Conservation (phyloP, 2,113 vertebrate species). For the Donacobius atricapilla region DNA sequence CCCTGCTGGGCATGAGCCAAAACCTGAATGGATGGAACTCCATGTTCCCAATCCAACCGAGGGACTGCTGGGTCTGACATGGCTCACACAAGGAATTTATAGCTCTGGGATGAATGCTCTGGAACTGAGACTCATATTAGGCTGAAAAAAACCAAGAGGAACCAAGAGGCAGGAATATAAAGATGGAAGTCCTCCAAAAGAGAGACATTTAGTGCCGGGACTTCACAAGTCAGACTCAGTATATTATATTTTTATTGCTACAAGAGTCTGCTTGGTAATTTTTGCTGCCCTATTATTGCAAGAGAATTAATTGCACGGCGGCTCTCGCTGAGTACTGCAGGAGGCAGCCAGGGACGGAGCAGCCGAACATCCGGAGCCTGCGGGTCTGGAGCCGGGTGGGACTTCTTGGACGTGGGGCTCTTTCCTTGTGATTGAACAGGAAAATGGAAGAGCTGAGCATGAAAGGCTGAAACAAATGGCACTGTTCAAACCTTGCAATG, state of each 20-base stretch:
- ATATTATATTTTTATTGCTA: constrained; percentile 37
- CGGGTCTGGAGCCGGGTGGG: neutral
- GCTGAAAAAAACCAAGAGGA: neutral
- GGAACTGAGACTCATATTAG: neutral
- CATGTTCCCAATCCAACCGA: neutral
- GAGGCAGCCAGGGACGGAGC: neutral
- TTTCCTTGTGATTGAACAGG: neutral
- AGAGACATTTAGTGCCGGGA: neutral
- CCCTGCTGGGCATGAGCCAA: neutral
- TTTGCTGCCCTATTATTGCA: constrained; percentile 36
- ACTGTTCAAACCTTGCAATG: neutral
- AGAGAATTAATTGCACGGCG: constrained; percentile 10
- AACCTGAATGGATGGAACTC: neutral
- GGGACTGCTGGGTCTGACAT: neutral
- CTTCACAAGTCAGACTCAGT: constrained; percentile 1
- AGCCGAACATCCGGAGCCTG: neutral
- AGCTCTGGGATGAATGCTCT: neutral
- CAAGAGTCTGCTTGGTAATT: constrained; percentile 47
- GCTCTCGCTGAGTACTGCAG: neutral
- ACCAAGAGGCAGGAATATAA: neutral
- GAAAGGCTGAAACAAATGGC: neutral
- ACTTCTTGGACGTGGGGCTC: neutral
- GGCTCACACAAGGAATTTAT: neutral
- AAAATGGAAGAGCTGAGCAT: neutral
- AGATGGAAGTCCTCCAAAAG: constrained; percentile 21